Base-by-base conservation (phyloP, 2,888 invertebrate species). In the Caenorhabditis zanzibari region DNA sequence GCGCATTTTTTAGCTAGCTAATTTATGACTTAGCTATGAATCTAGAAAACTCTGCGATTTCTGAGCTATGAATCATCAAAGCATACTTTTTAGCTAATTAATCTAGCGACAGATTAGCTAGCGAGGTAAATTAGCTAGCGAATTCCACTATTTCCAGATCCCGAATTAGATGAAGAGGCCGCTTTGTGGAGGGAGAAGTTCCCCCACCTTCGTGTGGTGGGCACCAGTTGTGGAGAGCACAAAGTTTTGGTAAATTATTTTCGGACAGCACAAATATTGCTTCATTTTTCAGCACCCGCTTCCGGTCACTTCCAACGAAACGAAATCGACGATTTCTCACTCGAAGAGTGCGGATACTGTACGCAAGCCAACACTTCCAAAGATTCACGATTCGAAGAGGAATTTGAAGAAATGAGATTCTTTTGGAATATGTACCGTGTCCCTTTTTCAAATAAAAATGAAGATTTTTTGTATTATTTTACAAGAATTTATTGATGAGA, bases 311-410 rank as follows among this genome's bases (percentile, higher is more conserved):
- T 24, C 26, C 12, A 28, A 58, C 52, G 16, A 28, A 1, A 10
- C 14, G 16, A 26, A 28, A 44, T 28, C 59, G n/a, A 16, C n/a
- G 32, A n/a, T 58, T 26, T 63, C 12, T n/a, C 71, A 72, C 19
- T 63, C 79, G 12, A 79, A 79, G 41, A 79, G 79, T 58, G 79
- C 79, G 14, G 32, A 64, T 44, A 72, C 64, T 1, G 56, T 64
- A 10, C 28, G 79, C n/a, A 56, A 64, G 32, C 56, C 47, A 26
- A 38, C n/a, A 1, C 61, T 77, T 12, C 77, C 77, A 0, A 59
- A 61, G 16, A 77, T 77, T 24, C 22, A 28, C 3, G 61, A 77
- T 38, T 44, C 19, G 9, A 64, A 24, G 32, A 47, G 47, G 4
- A 47, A 19, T 10, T 19, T 47, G 5, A 47, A 19, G 7, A 47